Evolutionary conservation across 2,888 invertebrate species (phyloP).

Genomic region (Ctenicera cuprea): DNA sequence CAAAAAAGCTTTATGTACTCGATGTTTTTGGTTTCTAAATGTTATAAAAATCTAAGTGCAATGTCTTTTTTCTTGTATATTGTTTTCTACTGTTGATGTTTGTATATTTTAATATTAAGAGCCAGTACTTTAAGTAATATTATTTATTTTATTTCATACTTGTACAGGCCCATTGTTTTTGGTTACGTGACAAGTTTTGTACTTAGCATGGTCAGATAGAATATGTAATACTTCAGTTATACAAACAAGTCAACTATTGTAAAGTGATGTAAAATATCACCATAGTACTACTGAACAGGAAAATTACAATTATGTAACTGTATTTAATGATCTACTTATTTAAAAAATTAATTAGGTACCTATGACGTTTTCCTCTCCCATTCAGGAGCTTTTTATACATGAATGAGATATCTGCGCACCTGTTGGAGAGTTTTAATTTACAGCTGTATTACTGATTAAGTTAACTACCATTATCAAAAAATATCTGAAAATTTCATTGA

Average conservation of each 20-base stretch:
- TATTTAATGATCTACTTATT: constrained; percentile 14
- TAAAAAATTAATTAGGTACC: constrained; percentile 14
- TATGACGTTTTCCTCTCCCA: constrained; percentile 28
- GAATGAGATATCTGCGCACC: constrained; percentile 15
- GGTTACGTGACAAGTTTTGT: constrained; percentile 21
- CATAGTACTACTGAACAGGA: constrained; percentile 7
- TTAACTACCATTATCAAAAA: too few species aligned
- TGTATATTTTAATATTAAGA: constrained; percentile 72
- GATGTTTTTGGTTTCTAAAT: constrained; percentile 43
- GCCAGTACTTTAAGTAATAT: constrained; percentile 73
- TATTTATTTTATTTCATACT: constrained; percentile 69
- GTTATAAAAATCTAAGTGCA: constrained; percentile 62
- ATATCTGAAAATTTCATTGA: too few species aligned
- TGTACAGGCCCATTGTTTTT: constrained; percentile 63
- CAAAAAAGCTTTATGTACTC: constrained; percentile 35
- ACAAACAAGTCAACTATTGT: not conserved
- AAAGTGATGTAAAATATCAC: constrained; percentile 16
- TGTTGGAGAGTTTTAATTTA: not conserved
- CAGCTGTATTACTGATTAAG: not conserved
- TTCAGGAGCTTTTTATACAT: constrained; percentile 19
- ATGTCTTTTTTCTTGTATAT: constrained; percentile 65
- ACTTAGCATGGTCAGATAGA: constrained; percentile 27
- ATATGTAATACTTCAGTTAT: constrained; percentile 10
- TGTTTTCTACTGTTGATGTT: constrained; percentile 72
- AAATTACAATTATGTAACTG: constrained; percentile 12